A percentile compares a stretch with the other conserved stretches of the same genome.
Conservation (phyloP, 2,113 vertebrate genomes). For the Oophaga pumilio region DNA sequence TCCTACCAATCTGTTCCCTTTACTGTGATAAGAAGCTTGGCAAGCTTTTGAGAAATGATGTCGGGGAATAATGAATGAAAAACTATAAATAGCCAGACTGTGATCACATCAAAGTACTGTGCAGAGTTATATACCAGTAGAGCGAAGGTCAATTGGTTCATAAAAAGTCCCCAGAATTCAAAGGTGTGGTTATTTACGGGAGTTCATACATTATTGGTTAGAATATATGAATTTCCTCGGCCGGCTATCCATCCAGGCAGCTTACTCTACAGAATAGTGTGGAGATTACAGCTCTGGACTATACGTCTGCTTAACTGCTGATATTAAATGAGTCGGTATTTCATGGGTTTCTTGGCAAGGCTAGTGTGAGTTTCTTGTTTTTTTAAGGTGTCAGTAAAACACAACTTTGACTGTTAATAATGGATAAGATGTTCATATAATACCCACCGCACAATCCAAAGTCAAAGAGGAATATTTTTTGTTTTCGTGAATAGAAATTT, state of each 20-base stretch:
- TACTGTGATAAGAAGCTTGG: conserved; percentile 31
- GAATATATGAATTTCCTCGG: conserved; percentile 45
- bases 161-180: conserved; percentile 51
- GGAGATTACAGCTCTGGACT: conserved; percentile 24
- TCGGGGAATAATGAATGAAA: conserved; percentile 47
- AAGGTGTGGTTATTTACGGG: conserved; percentile 54
- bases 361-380: conserved; percentile 38
- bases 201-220: conserved; percentile 47
- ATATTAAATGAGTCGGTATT: conserved; percentile 48
- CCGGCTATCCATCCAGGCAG: conserved; percentile 34
- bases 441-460: background rate
- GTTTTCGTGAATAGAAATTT: background rate
- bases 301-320: conserved; percentile 53
- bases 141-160: conserved; percentile 55
- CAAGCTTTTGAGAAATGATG: conserved; percentile 39
- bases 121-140: conserved; percentile 36
- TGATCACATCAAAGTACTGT: conserved; percentile 49
- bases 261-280: conserved; percentile 6
- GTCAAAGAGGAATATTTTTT: conserved; percentile 9
- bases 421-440: conserved; percentile 5
- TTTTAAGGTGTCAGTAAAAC: conserved; percentile 36
- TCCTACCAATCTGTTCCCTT: conserved; percentile 32
- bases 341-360: conserved; percentile 42
- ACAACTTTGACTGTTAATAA: conserved; percentile 46
- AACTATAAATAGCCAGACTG: conserved; percentile 50